phyloP scores from a whole-genome alignment of 2,797 vertebrate genomes.

The Calcarius lapponicus region DNA sequence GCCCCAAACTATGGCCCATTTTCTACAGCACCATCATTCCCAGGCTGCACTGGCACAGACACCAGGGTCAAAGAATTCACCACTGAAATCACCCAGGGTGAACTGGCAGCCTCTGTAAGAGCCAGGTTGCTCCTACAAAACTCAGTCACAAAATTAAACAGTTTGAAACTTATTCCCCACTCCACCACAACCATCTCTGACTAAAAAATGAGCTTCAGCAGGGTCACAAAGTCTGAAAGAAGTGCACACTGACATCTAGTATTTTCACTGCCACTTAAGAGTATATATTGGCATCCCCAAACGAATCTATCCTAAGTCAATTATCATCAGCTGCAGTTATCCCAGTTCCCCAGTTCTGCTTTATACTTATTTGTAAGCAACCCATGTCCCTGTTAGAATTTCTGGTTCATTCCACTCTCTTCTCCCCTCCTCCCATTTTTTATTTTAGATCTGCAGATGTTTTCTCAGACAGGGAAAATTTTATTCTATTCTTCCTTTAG shows the following conservation, averaged over 20 bases:
- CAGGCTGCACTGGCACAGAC: neutral
- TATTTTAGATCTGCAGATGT: slow-evolving; percentile 42
- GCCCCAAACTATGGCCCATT: neutral
- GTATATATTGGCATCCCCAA: neutral
- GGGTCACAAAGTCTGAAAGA: neutral
- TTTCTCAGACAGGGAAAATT: slow-evolving; percentile 2
- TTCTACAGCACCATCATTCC: neutral
- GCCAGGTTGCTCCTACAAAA: neutral
- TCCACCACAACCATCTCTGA: neutral
- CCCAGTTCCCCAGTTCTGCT: neutral
- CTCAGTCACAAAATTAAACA: neutral
- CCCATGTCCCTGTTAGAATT: neutral
- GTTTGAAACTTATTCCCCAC: neutral
- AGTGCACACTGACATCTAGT: neutral
- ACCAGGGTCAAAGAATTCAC: neutral
- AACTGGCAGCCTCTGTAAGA: neutral
- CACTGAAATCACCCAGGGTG: neutral
- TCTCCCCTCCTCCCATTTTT: slow-evolving; percentile 9
- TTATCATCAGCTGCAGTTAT: neutral
- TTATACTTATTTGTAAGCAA: slow-evolving; percentile 28
- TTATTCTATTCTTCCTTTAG: slow-evolving; percentile 26
- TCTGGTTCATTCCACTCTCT: neutral
- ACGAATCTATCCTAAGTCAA: neutral
- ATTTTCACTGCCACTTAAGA: neutral
- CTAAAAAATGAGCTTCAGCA: neutral